Conservation (phyloP, 2,797 vertebrate genomes). For the Rhabdophis nuchalis region DNA sequence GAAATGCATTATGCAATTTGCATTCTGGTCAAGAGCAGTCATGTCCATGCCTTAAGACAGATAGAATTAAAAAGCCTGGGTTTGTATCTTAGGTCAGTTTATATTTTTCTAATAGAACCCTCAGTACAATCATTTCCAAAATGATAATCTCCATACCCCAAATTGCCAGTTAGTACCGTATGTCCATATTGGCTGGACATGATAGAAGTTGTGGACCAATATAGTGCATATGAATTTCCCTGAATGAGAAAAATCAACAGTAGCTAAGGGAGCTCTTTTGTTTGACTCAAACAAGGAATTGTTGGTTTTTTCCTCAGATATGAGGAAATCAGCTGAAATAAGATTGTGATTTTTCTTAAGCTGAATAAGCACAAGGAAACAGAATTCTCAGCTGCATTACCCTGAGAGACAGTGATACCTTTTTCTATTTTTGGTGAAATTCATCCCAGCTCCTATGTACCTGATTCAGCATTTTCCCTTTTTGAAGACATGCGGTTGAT, state of each 20-base stretch:
- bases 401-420: background rate
- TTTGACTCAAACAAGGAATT: background rate
- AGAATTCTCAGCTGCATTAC: background rate
- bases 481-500: background rate
- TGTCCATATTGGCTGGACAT: background rate
- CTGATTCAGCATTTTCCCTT: conserved; percentile 26
- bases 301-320: background rate
- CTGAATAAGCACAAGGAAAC: background rate
- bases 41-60: background rate
- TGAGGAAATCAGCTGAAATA: background rate
- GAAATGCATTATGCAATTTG: no score
- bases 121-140: background rate
- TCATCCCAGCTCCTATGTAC: background rate
- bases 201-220: background rate
- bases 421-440: background rate
- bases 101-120: background rate
- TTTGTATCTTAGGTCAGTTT: background rate
- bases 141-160: background rate
- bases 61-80: background rate
- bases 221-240: background rate
- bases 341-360: background rate
- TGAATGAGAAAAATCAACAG: background rate
- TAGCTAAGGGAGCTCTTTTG: background rate
- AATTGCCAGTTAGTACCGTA: background rate
- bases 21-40: background rate